Evolutionary conservation across 1,140 invertebrate genomes (phyloP).

Genomic region (Leptinotarsa undecemlineata): DNA sequence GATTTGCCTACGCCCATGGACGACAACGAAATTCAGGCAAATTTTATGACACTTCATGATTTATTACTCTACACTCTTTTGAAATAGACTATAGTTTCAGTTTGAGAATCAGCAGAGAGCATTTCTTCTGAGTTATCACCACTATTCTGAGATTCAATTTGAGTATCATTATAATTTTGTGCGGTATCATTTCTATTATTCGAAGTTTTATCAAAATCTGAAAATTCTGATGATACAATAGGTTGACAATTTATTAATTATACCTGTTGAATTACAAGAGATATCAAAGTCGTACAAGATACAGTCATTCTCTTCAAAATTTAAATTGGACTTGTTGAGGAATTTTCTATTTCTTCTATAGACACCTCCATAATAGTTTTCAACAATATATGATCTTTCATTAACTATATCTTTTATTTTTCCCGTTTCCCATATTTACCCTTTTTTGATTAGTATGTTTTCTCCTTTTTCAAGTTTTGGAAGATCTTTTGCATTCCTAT

Average conservation of each 20-base stretch:
- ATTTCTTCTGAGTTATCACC: neutral
- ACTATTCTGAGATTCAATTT: too few relatives aligned
- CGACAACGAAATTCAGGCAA: too few relatives aligned
- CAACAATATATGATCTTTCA: conserved; percentile 16
- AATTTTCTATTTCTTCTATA: conserved; percentile 21
- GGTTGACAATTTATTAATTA: neutral
- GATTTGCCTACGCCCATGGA: too few relatives aligned
- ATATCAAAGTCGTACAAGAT: neutral
- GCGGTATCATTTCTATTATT: too few relatives aligned
- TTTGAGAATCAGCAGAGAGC: neutral
- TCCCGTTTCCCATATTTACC: neutral
- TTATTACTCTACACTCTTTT: too few relatives aligned
- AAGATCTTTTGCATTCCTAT: conserved; percentile 12
- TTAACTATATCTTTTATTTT: conserved; percentile 14
- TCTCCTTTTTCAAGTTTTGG: conserved; percentile 13
- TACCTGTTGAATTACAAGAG: neutral
- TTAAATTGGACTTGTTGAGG: neutral
- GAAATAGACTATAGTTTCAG: too few relatives aligned
- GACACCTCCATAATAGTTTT: too few relatives aligned
- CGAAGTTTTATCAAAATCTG: too few relatives aligned
- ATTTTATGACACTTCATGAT: too few relatives aligned
- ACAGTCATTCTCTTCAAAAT: neutral
- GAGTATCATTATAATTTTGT: too few relatives aligned
- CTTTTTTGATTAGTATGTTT: conserved; percentile 7
- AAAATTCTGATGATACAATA: neutral